phyloP scores from a whole-genome alignment of 2,797 vertebrate genomes.

The Avahi laniger region DNA sequence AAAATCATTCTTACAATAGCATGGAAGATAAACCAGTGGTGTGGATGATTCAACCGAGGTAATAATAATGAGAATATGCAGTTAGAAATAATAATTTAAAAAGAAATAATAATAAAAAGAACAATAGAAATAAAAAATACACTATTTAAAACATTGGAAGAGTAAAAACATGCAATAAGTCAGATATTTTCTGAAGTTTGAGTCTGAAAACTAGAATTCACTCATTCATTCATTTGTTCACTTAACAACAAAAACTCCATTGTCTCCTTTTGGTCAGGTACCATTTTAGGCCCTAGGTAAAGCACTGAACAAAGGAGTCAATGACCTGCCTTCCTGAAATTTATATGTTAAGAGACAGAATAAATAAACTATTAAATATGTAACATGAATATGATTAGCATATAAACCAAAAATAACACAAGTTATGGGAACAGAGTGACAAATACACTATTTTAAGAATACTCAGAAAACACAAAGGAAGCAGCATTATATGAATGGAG shows the following conservation, averaged over 20 bases:
- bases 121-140: neutral
- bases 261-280: neutral
- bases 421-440: neutral
- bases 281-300: neutral
- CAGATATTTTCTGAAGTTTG: conserved; percentile 1
- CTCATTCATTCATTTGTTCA: neutral
- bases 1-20: neutral
- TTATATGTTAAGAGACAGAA: neutral
- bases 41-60: neutral
- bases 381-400: neutral
- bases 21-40: neutral
- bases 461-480: neutral
- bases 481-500: neutral
- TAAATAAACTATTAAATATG: neutral
- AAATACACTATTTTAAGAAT: neutral
- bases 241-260: neutral
- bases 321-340: neutral
- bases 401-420: neutral
- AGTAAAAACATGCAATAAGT: neutral
- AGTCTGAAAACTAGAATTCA: neutral
- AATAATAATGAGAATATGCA: neutral
- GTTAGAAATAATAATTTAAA: neutral
- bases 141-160: neutral
- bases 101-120: neutral
- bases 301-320: neutral